Conservation (phyloP, 2,797 vertebrate genomes). For the Lepus townsendii region DNA sequence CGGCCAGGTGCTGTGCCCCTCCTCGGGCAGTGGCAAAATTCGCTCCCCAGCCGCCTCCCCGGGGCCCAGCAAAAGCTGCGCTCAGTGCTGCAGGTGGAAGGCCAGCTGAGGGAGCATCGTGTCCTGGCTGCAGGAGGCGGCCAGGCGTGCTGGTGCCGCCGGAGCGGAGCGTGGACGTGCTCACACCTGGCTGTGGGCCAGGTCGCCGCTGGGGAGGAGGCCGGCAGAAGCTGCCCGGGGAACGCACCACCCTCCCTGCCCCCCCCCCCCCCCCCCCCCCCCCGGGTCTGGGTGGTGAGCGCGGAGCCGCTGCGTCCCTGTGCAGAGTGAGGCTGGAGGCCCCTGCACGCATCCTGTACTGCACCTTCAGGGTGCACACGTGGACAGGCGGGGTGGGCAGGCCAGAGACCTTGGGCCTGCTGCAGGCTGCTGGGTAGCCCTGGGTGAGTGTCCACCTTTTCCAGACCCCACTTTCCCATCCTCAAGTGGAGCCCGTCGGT, state of each 20-base stretch:
- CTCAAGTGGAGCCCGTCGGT: background rate
- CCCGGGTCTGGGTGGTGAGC: conserved; percentile 43
- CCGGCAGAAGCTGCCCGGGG: conserved; percentile 41
- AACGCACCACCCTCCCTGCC: background rate
- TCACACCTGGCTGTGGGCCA: conserved; percentile 44
- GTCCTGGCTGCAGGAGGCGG: background rate
- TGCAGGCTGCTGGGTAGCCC: background rate
- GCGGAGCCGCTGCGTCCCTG: conserved; percentile 70
- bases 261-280: too few species aligned
- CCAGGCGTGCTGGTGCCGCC: background rate
- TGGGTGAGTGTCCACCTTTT: background rate
- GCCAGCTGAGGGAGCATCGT: background rate
- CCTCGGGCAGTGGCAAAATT: background rate
- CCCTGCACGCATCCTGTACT: conserved; percentile 17
- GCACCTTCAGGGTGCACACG: background rate
- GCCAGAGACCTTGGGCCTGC: background rate
- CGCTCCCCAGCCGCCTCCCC: background rate
- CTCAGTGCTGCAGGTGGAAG: background rate
- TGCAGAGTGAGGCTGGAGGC: conserved; percentile 72
- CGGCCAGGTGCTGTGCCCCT: background rate
- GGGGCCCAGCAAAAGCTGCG: background rate
- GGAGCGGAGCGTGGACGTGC: background rate
- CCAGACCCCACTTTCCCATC: background rate
- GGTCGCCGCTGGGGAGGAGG: conserved; percentile 6
- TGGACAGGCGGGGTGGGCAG: background rate